Percentiles rank a stretch among this genome's conserved stretches.
Evolutionary conservation across 2,888 invertebrate species (phyloP).

Genomic region (Agrilus cyanescens): DNA sequence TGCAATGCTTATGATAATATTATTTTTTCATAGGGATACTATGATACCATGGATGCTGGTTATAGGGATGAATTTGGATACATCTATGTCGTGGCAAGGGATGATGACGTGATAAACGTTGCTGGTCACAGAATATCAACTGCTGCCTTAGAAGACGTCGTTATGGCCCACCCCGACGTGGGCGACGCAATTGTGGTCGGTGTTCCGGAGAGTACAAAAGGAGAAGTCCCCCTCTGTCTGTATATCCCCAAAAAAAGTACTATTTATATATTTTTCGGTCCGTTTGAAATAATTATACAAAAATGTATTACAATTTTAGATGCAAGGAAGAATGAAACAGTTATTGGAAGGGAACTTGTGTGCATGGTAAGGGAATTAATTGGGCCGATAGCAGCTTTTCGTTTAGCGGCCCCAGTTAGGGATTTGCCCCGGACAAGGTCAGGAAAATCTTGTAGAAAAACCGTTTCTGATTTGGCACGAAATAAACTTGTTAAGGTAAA

Average conservation of each 20-base stretch:
- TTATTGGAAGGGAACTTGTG: slow-evolving; percentile 45
- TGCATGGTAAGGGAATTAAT: slow-evolving; percentile 51
- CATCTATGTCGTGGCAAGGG: slow-evolving; percentile 79
- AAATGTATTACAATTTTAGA: slow-evolving; percentile 27
- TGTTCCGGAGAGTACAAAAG: slow-evolving; percentile 80
- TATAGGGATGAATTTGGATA: slow-evolving; percentile 73
- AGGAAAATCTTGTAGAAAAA: slow-evolving; percentile 66
- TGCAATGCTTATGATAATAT: background rate
- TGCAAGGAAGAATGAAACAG: slow-evolving; percentile 36
- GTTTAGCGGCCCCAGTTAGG: slow-evolving; percentile 63
- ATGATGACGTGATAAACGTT: slow-evolving; percentile 92
- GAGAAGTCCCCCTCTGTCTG: slow-evolving; percentile 79
- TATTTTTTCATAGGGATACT: slow-evolving; percentile 58
- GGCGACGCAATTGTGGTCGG: slow-evolving; percentile 84
- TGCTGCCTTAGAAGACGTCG: slow-evolving; percentile 80
- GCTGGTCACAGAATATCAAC: slow-evolving; percentile 88
- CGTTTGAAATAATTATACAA: background rate
- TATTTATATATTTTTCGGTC: slow-evolving; percentile 1
- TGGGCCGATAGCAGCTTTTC: slow-evolving; percentile 84
- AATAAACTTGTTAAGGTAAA: slow-evolving; percentile 65
- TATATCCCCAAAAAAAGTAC: slow-evolving; percentile 62
- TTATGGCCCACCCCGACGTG: slow-evolving; percentile 73
- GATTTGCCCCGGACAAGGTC: slow-evolving; percentile 82
- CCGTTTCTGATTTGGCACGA: slow-evolving; percentile 73
- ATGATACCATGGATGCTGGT: slow-evolving; percentile 94